These are phyloP conservation scores for Sebastes hubbsi DNA, from an alignment of 2,797 vertebrate species.

Conservation along the genomic window DNA sequence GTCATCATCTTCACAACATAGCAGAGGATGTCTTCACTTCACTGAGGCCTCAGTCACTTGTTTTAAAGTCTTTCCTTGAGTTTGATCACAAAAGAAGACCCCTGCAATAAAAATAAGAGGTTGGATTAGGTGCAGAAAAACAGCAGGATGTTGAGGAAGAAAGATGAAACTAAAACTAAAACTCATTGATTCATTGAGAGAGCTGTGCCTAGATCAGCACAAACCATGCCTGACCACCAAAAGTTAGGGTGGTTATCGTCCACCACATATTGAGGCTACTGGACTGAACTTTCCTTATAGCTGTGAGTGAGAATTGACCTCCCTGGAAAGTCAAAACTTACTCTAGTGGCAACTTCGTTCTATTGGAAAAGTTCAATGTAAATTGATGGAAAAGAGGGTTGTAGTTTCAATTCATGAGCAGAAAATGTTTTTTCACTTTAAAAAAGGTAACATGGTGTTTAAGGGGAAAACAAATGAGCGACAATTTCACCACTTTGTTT, in stretches of 20 bases:
- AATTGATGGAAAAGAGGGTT: slow-evolving; percentile 18
- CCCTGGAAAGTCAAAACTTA: slow-evolving; percentile 28
- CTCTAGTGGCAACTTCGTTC: slow-evolving; percentile 12
- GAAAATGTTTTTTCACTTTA: slow-evolving; percentile 19
- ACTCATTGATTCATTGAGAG: neutral
- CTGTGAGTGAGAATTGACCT: slow-evolving; percentile 35
- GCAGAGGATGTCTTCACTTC: slow-evolving; percentile 44
- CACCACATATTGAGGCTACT: neutral
- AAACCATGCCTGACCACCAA: slow-evolving; percentile 14
- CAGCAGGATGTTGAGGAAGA: neutral
- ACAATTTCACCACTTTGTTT: slow-evolving; percentile 64
- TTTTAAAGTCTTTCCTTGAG: slow-evolving; percentile 62
- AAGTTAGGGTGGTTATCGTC: neutral
- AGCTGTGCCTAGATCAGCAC: slow-evolving; percentile 13
- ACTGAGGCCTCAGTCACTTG: slow-evolving; percentile 44
- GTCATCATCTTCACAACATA: slow-evolving; percentile 26
- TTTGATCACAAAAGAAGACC: slow-evolving; percentile 69
- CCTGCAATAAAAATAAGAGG: slow-evolving; percentile 66
- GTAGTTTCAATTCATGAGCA: slow-evolving; percentile 2
- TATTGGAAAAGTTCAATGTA: slow-evolving; percentile 10
- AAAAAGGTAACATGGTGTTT: neutral
- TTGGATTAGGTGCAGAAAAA: slow-evolving; percentile 28
- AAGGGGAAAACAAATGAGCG: slow-evolving; percentile 21
- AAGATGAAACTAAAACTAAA: slow-evolving; percentile 13
- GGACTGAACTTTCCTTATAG: slow-evolving; percentile 18